These are phyloP conservation scores for Acronicta aceris DNA, from an alignment of 2,888 invertebrate species.

Conservation along the genomic window DNA sequence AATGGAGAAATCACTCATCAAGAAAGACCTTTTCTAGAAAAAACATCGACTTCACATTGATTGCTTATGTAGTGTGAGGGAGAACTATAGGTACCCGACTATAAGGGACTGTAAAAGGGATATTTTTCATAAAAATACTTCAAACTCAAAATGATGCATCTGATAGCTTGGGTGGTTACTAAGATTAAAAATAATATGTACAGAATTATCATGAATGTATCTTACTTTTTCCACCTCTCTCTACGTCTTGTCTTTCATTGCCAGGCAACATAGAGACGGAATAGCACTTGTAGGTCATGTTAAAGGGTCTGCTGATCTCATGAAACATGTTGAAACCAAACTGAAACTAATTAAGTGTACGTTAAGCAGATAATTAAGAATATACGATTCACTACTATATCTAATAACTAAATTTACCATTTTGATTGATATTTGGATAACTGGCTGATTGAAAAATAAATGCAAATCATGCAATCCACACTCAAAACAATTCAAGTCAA, in stretches of 20 bases:
- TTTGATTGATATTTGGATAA: conserved; percentile 56
- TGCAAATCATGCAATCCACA: conserved; percentile 72
- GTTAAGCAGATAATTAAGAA: conserved; percentile 57
- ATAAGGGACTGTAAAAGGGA: too few relatives aligned
- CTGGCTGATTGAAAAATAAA: conserved; percentile 60
- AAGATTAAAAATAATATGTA: neutral
- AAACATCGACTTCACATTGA: too few relatives aligned
- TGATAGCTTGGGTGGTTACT: neutral
- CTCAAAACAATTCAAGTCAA: conserved; percentile 57
- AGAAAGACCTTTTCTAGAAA: too few relatives aligned
- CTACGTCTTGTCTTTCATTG: conserved; percentile 97
- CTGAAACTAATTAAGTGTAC: conserved; percentile 90
- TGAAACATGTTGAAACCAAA: conserved; percentile 97
- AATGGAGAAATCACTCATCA: too few relatives aligned
- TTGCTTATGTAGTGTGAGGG: too few relatives aligned
- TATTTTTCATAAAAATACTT: neutral
- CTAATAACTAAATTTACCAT: conserved; percentile 64
- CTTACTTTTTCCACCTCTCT: conserved; percentile 98
- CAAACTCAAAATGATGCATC: neutral
- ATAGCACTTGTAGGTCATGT: conserved; percentile 96
- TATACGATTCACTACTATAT: conserved; percentile 36
- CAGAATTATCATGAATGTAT: conserved; percentile 15
- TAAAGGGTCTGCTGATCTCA: conserved; percentile 94
- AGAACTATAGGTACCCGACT: too few relatives aligned
- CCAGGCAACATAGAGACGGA: conserved; percentile 98